These are phyloP conservation scores for Glossophaga mutica DNA, from an alignment of 2,797 vertebrate genomes.

Conservation along the genomic window DNA sequence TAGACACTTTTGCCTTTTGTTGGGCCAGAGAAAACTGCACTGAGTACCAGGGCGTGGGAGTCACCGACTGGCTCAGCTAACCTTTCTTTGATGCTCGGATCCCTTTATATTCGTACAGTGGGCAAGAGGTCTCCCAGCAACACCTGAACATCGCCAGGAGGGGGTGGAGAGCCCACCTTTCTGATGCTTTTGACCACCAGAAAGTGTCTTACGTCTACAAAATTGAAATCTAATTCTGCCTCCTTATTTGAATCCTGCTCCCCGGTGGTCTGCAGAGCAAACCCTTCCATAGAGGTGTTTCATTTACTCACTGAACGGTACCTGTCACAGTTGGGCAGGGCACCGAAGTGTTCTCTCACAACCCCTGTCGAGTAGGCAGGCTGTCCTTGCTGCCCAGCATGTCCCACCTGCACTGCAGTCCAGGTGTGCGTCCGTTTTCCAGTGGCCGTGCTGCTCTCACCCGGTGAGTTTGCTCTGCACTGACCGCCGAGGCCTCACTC, in stretches of 20 bases:
- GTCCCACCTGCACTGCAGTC: not conserved
- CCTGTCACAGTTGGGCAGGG: not conserved
- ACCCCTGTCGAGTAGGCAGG: not conserved
- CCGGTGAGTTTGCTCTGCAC: not conserved
- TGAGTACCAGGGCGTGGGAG: not conserved
- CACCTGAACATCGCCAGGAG: not conserved
- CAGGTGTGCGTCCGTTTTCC: not conserved
- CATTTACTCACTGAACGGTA: not conserved
- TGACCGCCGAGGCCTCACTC: not conserved
- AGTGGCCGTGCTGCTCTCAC: not conserved
- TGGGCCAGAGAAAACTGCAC: not conserved
- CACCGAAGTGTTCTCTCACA: rapidly evolving
- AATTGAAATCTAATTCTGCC: not conserved
- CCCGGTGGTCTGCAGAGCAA: not conserved
- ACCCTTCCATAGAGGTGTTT: not conserved
- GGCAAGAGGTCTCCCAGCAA: not conserved
- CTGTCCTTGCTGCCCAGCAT: not conserved
- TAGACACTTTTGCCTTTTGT: not conserved
- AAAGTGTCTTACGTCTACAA: not conserved
- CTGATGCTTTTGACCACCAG: not conserved
- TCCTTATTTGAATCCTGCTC: not conserved
- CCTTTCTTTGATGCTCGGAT: not conserved
- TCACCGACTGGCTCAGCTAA: not conserved
- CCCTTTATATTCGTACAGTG: not conserved
- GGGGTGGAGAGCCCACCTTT: not conserved